A percentile compares a stretch with the other conserved stretches of the same genome.
Evolutionary conservation across 2,113 vertebrate genomes (phyloP).

Genomic region (Scortum barcoo): DNA sequence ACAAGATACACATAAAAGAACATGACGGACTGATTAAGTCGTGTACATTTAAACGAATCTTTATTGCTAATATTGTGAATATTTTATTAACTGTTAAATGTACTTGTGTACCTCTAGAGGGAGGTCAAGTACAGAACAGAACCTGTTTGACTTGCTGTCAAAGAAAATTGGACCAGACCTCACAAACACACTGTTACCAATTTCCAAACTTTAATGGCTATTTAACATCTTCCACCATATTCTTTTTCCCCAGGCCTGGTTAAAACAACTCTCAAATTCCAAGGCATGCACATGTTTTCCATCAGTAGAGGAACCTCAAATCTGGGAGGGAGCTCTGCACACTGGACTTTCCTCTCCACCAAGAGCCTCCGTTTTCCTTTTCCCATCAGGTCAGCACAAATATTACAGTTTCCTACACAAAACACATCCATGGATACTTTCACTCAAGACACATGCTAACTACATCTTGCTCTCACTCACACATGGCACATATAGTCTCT

Average conservation of each 20-base stretch:
- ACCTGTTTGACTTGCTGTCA: not conserved
- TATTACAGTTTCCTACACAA: slow-evolving; percentile 47
- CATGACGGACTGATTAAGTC: not conserved
- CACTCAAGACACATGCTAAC: slow-evolving; percentile 47
- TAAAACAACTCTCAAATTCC: not conserved
- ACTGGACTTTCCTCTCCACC: slow-evolving; percentile 22
- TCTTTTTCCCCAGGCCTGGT: not conserved
- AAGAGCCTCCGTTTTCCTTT: slow-evolving; percentile 24
- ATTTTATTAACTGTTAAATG: not conserved
- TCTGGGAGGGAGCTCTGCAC: slow-evolving; percentile 14
- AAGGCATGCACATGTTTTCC: slow-evolving; percentile 36
- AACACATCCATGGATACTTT: slow-evolving; percentile 48
- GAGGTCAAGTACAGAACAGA: not conserved
- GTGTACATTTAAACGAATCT: not conserved
- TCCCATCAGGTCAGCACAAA: slow-evolving; percentile 50
- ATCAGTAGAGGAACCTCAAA: not conserved
- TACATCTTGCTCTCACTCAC: slow-evolving; percentile 25
- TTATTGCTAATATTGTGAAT: not conserved
- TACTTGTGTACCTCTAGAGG: not conserved
- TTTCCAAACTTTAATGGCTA: slow-evolving; percentile 1
- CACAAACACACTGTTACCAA: not conserved
- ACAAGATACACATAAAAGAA: not conserved
- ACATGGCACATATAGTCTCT: slow-evolving; percentile 26
- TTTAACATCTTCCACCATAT: slow-evolving; percentile 16
- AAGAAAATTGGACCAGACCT: not conserved